Percentiles rank a stretch among this genome's conserved stretches.
These are phyloP conservation scores for Actinostola sp. DNA, from an alignment of 92 coral and sea anemone genomes.

Conservation along the genomic window DNA sequence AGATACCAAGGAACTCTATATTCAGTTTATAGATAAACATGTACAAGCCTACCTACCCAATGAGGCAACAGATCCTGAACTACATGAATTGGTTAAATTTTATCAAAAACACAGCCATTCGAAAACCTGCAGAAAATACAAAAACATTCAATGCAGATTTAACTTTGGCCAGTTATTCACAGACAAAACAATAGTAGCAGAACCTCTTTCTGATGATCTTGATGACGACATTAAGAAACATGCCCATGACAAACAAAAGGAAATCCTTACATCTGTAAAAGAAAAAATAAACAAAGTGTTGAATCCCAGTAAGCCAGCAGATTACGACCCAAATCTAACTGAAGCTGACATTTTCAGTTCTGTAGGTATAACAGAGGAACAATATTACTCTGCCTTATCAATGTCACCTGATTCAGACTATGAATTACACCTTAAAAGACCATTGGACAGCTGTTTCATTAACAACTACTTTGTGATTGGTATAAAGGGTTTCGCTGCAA, in stretches of 20 bases:
- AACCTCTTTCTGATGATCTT: slow-evolving; percentile 58
- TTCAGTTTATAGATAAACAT: slow-evolving; percentile 55
- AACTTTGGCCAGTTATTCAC: slow-evolving; percentile 49
- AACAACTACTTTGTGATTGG: slow-evolving; percentile 51
- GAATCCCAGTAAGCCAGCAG: slow-evolving; percentile 12
- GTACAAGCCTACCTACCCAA: slow-evolving; percentile 52
- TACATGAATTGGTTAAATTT: slow-evolving; percentile 43
- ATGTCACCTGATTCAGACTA: slow-evolving; percentile 54
- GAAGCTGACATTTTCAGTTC: too few species aligned
- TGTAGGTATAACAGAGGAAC: too few species aligned
- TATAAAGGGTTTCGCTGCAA: slow-evolving; percentile 41
- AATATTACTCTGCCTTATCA: too few species aligned
- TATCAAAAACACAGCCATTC: too few species aligned
- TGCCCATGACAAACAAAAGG: slow-evolving; percentile 12
- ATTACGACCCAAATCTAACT: slow-evolving; percentile 47
- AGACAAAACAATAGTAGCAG: too few species aligned
- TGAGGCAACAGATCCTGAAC: slow-evolving; percentile 28
- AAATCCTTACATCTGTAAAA: slow-evolving; percentile 35
- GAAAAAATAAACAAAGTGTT: slow-evolving; percentile 38
- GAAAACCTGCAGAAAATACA: too few species aligned
- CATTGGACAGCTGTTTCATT: slow-evolving; percentile 55
- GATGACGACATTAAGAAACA: slow-evolving; percentile 18
- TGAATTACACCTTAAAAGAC: slow-evolving; percentile 40
- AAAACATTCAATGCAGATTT: slow-evolving; percentile 50
- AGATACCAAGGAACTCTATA: slow-evolving; percentile 40